These are phyloP conservation scores for Ormia ochracea DNA, from an alignment of 2,888 invertebrate genomes.

Conservation along the genomic window DNA sequence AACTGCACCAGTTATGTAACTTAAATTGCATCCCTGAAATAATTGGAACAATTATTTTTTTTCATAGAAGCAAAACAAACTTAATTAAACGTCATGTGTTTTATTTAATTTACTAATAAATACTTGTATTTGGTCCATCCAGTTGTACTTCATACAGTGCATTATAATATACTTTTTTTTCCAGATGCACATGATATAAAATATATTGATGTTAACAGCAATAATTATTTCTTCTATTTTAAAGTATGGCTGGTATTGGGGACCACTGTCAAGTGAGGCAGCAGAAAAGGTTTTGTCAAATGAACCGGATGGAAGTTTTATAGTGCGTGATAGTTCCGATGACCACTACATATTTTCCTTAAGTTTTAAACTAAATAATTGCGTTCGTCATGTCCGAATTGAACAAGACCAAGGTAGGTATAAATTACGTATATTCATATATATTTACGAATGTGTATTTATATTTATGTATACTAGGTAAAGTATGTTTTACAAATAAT, in stretches of 20 bases:
- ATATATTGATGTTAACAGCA: not conserved
- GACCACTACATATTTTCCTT: conserved; percentile 96
- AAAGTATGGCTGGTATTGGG: conserved; percentile 97
- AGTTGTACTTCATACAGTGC: too few relatives aligned
- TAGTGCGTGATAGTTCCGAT: conserved; percentile 94
- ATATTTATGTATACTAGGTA: too few relatives aligned
- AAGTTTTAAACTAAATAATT: conserved; percentile 93
- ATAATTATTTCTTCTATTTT: not conserved
- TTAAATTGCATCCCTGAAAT: too few relatives aligned
- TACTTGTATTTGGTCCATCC: too few relatives aligned
- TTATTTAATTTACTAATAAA: too few relatives aligned
- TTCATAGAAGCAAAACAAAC: too few relatives aligned
- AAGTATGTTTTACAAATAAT: too few relatives aligned
- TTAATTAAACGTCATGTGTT: too few relatives aligned
- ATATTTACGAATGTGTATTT: not conserved
- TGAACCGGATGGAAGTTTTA: conserved; percentile 95
- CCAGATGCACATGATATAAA: not conserved
- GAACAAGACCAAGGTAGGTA: conserved; percentile 93
- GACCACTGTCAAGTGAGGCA: conserved; percentile 92
- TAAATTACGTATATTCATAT: not conserved
- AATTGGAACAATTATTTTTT: too few relatives aligned
- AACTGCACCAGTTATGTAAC: too few relatives aligned
- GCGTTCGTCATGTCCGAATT: conserved; percentile 92
- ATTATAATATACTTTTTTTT: too few relatives aligned
- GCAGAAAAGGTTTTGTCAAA: conserved; percentile 93